These are phyloP conservation scores for Caenorhabditis becei DNA, from an alignment of 2,888 invertebrate genomes.

Conservation along the genomic window DNA sequence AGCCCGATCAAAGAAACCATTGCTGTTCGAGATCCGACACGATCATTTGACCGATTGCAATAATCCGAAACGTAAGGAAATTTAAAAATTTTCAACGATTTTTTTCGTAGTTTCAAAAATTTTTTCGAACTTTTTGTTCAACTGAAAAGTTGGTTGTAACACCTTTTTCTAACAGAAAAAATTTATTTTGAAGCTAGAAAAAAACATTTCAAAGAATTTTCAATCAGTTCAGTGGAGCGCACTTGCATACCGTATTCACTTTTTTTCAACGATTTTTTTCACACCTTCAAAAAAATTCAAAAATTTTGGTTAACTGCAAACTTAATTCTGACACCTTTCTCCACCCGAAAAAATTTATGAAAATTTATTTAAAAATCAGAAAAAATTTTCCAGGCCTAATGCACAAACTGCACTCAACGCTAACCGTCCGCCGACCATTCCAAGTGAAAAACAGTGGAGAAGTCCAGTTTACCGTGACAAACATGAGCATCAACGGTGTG, in stretches of 20 bases:
- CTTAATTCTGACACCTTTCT: too few species aligned
- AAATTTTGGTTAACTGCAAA: too few species aligned
- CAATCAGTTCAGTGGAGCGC: too few species aligned
- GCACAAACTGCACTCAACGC: slow-evolving; percentile 84
- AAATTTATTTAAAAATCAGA: background rate
- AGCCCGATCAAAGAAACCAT: slow-evolving; percentile 83
- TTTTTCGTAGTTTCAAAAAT: too few species aligned
- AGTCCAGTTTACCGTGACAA: slow-evolving; percentile 85
- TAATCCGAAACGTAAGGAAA: slow-evolving; percentile 84
- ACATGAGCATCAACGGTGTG: slow-evolving; percentile 84
- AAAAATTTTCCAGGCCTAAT: slow-evolving; percentile 71
- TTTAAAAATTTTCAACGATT: too few species aligned
- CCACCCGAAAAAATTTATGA: too few species aligned
- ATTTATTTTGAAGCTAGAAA: too few species aligned
- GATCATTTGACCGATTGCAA: slow-evolving; percentile 86
- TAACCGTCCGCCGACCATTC: slow-evolving; percentile 89
- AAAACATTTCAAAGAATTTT: background rate
- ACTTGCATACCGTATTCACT: too few species aligned
- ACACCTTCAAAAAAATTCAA: too few species aligned
- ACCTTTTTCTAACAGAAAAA: background rate
- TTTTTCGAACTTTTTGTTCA: too few species aligned
- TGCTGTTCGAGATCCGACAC: slow-evolving; percentile 90
- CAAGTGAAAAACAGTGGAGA: slow-evolving; percentile 93
- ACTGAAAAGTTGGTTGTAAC: slow-evolving; percentile 65
- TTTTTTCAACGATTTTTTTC: too few species aligned